Evolutionary conservation across 2,888 invertebrate genomes (phyloP).

Genomic region (Pomacea canaliculata): DNA sequence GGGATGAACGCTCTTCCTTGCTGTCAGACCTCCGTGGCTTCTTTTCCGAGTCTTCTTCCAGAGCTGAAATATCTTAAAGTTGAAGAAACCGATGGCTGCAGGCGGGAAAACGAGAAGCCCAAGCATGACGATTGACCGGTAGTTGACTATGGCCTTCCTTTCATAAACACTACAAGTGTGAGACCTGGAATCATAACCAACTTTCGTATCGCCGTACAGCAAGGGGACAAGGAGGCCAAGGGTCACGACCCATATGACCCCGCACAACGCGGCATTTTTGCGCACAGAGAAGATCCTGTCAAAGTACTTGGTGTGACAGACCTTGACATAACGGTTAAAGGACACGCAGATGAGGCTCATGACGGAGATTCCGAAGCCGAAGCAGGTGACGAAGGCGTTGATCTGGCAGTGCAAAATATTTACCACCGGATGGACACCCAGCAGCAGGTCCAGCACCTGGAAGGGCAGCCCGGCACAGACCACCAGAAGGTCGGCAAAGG

Average conservation of each 20-base stretch:
- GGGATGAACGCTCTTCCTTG: too few relatives aligned
- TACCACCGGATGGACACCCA: background rate
- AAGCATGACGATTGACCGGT: background rate
- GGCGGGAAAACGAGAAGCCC: background rate
- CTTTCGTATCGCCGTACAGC: background rate
- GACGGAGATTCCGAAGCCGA: background rate
- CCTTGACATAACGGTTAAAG: conserved; percentile 1
- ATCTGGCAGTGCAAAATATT: background rate
- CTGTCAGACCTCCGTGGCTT: background rate
- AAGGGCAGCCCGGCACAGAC: background rate
- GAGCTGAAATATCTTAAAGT: background rate
- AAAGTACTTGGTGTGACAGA: background rate
- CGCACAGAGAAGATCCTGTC: background rate
- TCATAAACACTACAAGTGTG: background rate
- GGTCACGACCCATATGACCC: background rate
- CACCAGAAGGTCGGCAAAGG: conserved; percentile 3
- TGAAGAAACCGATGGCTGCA: background rate
- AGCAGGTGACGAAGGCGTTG: background rate
- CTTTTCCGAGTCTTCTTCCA: background rate
- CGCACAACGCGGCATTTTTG: background rate
- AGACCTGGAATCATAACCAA: background rate
- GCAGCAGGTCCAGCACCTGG: background rate
- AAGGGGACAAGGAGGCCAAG: background rate
- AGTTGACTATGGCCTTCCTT: background rate
- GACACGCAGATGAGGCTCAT: conserved; percentile 1